A percentile compares a stretch with the other conserved stretches of the same genome.
phyloP scores from a whole-genome alignment of 2,113 vertebrate genomes.

The Opisthocomus hoazin region DNA sequence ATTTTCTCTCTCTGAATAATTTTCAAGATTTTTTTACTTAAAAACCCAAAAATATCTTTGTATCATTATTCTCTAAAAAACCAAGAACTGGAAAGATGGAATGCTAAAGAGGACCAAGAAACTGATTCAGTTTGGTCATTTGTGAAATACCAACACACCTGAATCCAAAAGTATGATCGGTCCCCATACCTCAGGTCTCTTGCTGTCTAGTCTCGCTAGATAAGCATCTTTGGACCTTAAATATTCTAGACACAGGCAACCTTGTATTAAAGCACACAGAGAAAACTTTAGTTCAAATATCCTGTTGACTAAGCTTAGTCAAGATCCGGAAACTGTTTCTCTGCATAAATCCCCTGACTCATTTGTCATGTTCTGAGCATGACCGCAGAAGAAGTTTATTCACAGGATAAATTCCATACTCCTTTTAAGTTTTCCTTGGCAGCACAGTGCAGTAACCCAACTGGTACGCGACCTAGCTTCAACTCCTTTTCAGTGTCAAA shows the following conservation, averaged over 20 bases:
- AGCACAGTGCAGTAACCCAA: neutral
- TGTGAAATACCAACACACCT: neutral
- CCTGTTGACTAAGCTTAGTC: constrained; percentile 50
- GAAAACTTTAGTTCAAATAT: constrained; percentile 42
- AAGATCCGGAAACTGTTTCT: constrained; percentile 42
- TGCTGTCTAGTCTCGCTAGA: neutral
- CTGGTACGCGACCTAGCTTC: neutral
- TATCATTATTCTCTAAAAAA: neutral
- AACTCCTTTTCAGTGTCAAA: neutral
- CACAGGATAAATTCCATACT: neutral
- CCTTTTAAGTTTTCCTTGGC: neutral
- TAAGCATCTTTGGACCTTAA: neutral
- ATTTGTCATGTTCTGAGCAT: constrained; percentile 40
- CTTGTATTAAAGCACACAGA: neutral
- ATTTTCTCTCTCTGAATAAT: neutral
- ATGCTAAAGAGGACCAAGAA: neutral
- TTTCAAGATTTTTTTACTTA: neutral
- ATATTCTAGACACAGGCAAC: neutral
- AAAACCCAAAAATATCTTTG: neutral
- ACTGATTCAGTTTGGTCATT: neutral
- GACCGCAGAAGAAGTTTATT: constrained; percentile 24
- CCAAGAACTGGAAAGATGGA: neutral
- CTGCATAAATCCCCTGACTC: constrained; percentile 36
- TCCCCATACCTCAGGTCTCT: neutral
- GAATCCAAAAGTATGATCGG: neutral